A percentile compares a stretch with the other conserved stretches of the same genome.
These are phyloP conservation scores for Paedocypris micromegethes DNA, from an alignment of 2,797 vertebrate genomes.

Conservation along the genomic window DNA sequence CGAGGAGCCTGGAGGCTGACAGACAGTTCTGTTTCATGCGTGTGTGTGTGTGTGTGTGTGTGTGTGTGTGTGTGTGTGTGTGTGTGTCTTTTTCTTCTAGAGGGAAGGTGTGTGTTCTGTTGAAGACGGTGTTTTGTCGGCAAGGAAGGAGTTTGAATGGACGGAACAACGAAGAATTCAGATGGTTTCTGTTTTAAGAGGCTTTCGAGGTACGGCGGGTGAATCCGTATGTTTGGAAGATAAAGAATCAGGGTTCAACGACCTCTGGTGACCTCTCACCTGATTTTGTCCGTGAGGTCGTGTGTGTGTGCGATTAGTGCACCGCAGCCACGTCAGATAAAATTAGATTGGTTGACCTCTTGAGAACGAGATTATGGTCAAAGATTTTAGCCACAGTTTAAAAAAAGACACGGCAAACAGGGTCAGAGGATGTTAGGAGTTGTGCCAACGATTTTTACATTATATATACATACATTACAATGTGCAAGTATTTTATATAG, in stretches of 20 bases:
- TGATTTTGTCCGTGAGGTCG: slow-evolving; percentile 3
- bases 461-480: too few species aligned
- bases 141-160: slow-evolving; percentile 86
- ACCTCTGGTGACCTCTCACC: not conserved
- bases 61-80: slow-evolving; percentile 38
- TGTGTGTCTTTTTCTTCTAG: slow-evolving; percentile 48
- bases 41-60: slow-evolving; percentile 39
- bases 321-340: slow-evolving; percentile 13
- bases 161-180: slow-evolving; percentile 90
- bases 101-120: slow-evolving; percentile 77
- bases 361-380: slow-evolving; percentile 25
- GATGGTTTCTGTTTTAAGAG: slow-evolving; percentile 83
- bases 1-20: slow-evolving; percentile 45
- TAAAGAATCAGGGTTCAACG: not conserved
- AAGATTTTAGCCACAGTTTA: slow-evolving; percentile 11
- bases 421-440: too few species aligned
- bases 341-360: slow-evolving; percentile 5
- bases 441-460: too few species aligned
- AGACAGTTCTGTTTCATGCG: slow-evolving; percentile 35
- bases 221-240: not conserved
- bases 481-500: too few species aligned
- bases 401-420: slow-evolving; percentile 3
- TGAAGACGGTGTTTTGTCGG: slow-evolving; percentile 81
- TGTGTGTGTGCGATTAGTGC: slow-evolving; percentile 3
- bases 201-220: slow-evolving; percentile 80